Base-by-base conservation (phyloP, 2,888 invertebrate genomes). In the Synergus itoensis region DNA sequence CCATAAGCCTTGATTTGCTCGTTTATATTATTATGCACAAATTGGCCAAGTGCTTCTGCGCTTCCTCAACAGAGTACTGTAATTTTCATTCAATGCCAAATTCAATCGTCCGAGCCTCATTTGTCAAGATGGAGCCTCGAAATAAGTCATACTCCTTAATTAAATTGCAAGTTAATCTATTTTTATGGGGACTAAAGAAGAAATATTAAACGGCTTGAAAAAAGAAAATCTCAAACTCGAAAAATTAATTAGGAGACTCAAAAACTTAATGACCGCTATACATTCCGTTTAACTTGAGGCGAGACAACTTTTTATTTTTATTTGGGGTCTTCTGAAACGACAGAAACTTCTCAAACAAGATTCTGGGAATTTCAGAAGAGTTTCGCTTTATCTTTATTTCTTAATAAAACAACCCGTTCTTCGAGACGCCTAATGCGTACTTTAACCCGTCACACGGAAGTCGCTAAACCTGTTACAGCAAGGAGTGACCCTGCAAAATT, bases 391-490 rank as follows among this genome's bases (percentile, higher is more conserved):
- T 64, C 64, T 64, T 64, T 64, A 64, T 41, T 64, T 64, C 64
- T 41, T 64, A 64, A 64, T 64, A n/a, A 64, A 40, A 40, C 18
- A 60, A 64, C 40, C n/a, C 40, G 64, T 40, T 64, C 64, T 64
- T 64, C 40, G 64, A 41, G 36, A 40, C 36, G 64, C n/a, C 36
- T 64, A 64, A 64, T 41, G 64, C 41, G 64, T 64, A 40, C 64
- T 36, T 64, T 36, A 64, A 64, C 64, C n/a, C 64, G n/a, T 40
- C 40, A 64, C 14, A 36, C 63, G 63, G 63, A 63, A 63, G 63
- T 63, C 63, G 36, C 64, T 64, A 64, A 64, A 64, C 64, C 64
- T 64, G 64, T 64, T 64, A 64, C n/a, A 64, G 21, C 40, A 64
- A 64, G 41, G 9, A 64, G 40, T 64, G 64, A 64, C 41, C 28